Conservation (phyloP, 2,797 vertebrate genomes). For the Florisuga fusca region DNA sequence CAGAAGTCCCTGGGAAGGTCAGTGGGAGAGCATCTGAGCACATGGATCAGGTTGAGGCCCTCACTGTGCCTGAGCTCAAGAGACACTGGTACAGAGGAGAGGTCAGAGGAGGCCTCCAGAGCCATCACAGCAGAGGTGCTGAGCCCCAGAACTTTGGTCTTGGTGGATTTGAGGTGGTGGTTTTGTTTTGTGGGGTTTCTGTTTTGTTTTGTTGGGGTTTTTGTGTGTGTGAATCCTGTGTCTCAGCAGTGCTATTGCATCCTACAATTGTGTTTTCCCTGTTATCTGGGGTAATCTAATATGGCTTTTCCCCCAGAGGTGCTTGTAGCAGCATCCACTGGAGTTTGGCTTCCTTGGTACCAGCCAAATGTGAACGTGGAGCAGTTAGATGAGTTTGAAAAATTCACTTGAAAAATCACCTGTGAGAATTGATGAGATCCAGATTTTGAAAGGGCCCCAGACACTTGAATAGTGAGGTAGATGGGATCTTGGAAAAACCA, state of each 20-base stretch:
- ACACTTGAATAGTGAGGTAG: not conserved
- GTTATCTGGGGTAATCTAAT: not conserved
- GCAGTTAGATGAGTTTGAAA: not conserved
- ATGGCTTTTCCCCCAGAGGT: not conserved
- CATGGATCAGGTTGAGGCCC: rapidly evolving
- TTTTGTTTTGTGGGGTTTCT: too few species aligned
- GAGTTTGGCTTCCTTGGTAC: not conserved
- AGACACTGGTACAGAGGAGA: not conserved
- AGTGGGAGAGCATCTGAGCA: not conserved
- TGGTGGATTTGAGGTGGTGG: not conserved
- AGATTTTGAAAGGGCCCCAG: not conserved
- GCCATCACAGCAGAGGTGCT: rapidly evolving
- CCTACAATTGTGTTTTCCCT: not conserved
- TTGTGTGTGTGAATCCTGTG: not conserved
- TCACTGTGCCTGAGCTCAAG: not conserved
- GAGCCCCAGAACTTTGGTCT: not conserved
- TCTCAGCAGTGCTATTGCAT: not conserved
- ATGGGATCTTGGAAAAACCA: not conserved
- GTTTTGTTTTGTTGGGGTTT: not conserved
- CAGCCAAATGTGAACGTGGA: not conserved
- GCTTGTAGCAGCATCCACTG: not conserved
- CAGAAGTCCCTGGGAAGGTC: not conserved
- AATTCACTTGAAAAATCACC: not conserved
- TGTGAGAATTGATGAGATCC: not conserved
- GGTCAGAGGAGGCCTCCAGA: not conserved